These are phyloP conservation scores for Rhynchotus rufescens DNA, from an alignment of 2,797 vertebrate genomes.

Conservation along the genomic window DNA sequence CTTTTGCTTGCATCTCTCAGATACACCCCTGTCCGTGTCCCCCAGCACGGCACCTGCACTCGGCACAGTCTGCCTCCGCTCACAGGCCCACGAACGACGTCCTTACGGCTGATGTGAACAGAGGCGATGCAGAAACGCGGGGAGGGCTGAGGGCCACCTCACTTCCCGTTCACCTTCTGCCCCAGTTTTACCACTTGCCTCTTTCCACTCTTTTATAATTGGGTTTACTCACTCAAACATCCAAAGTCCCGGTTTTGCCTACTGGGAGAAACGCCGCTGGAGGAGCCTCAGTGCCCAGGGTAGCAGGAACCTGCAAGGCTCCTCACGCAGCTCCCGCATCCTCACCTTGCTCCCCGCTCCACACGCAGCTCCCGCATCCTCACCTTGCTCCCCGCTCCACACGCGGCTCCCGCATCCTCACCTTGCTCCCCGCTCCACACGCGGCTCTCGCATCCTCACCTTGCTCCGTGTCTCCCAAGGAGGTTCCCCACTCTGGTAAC, in stretches of 20 bases:
- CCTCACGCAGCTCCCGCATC: background rate
- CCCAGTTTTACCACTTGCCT: background rate
- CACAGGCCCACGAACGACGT: background rate
- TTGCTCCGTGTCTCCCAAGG: background rate
- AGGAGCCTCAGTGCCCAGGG: accelerated
- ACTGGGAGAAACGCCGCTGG: background rate
- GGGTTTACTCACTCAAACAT: background rate
- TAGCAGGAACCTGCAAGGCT: background rate
- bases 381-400: too few species aligned
- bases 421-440: too few species aligned
- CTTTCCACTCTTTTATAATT: background rate
- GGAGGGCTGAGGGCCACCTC: background rate
- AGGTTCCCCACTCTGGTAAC: background rate
- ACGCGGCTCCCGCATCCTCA: too few species aligned
- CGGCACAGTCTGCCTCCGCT: background rate
- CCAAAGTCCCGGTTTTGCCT: background rate
- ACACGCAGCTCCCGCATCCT: too few species aligned
- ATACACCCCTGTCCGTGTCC: background rate
- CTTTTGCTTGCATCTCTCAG: background rate
- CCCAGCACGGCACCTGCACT: background rate
- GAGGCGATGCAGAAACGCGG: background rate
- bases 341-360: background rate
- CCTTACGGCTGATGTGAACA: background rate
- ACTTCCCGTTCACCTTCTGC: background rate
- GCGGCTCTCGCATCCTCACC: too few species aligned